phyloP scores from a whole-genome alignment of 2,113 vertebrate genomes.

The Talpa occidentalis region DNA sequence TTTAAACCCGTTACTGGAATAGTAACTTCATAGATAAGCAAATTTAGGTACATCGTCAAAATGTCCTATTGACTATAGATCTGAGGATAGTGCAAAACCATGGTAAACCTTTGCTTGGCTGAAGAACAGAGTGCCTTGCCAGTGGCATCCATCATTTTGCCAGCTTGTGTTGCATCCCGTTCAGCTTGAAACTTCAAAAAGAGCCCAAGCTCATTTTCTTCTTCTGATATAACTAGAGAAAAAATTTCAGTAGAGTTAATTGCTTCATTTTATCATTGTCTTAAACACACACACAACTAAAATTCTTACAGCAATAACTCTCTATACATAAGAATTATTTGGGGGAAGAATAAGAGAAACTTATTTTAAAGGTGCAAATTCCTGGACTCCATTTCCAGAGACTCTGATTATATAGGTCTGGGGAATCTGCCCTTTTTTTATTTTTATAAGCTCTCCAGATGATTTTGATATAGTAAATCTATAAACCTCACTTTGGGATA shows the following conservation, averaged over 20 bases:
- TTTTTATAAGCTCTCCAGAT: neutral
- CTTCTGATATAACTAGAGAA: slow-evolving; percentile 87
- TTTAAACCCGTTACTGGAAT: slow-evolving; percentile 5
- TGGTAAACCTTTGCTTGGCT: slow-evolving; percentile 89
- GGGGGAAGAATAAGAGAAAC: neutral
- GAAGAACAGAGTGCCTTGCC: slow-evolving; percentile 90
- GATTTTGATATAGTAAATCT: neutral
- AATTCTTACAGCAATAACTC: slow-evolving; percentile 32
- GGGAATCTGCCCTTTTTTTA: neutral
- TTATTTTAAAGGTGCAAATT: slow-evolving; percentile 40
- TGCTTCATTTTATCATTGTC: slow-evolving; percentile 45
- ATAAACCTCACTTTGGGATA: slow-evolving; percentile 21
- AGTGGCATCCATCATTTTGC: slow-evolving; percentile 91
- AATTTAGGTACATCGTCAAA: neutral
- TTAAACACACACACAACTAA: slow-evolving; percentile 50
- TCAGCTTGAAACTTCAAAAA: slow-evolving; percentile 91
- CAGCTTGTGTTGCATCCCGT: slow-evolving; percentile 87
- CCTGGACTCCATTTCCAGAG: neutral
- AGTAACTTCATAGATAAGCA: neutral
- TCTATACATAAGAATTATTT: slow-evolving; percentile 20
- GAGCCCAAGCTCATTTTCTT: slow-evolving; percentile 92
- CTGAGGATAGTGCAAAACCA: neutral
- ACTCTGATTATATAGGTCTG: neutral
- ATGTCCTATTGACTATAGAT: neutral
- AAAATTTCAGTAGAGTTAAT: slow-evolving; percentile 65